These are phyloP conservation scores for Aulostomus chinensis DNA, from an alignment of 2,797 vertebrate species.

Conservation along the genomic window DNA sequence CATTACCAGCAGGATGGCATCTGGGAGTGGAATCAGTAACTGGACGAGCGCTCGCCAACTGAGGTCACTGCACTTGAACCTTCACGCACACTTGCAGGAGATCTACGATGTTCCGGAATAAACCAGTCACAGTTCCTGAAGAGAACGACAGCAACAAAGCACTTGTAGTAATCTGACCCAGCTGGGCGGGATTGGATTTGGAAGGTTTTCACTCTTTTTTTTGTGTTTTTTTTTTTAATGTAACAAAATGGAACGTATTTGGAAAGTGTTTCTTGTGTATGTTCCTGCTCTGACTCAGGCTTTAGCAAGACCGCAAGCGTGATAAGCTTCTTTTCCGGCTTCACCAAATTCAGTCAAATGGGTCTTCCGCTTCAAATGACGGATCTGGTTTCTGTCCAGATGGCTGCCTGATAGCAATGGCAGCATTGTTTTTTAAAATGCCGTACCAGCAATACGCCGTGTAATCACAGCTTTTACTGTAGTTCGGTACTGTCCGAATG, in stretches of 20 bases:
- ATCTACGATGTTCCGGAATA: neutral
- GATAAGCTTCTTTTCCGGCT: slow-evolving; percentile 62
- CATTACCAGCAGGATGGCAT: slow-evolving; percentile 31
- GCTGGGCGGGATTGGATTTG: slow-evolving; percentile 48
- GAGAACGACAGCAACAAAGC: slow-evolving; percentile 13
- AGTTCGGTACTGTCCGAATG: too few relatives aligned
- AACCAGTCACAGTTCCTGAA: slow-evolving; percentile 27
- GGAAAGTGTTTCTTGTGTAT: slow-evolving; percentile 52
- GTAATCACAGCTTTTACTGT: too few relatives aligned
- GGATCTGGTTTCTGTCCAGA: slow-evolving; percentile 45
- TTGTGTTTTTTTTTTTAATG: slow-evolving; percentile 38
- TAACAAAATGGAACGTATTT: slow-evolving; percentile 43
- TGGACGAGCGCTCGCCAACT: slow-evolving; percentile 5
- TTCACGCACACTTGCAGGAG: neutral
- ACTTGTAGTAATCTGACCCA: slow-evolving; percentile 22
- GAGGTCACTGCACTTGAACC: slow-evolving; percentile 13
- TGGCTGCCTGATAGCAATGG: slow-evolving; percentile 37
- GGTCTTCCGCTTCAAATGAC: slow-evolving; percentile 53
- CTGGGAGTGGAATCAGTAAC: slow-evolving; percentile 55
- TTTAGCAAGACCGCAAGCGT: slow-evolving; percentile 56
- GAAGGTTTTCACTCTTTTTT: slow-evolving; percentile 34
- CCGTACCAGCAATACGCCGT: neutral
- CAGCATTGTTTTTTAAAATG: slow-evolving; percentile 33
- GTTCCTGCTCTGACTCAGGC: slow-evolving; percentile 38
- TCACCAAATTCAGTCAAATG: slow-evolving; percentile 66